A percentile compares a stretch with the other conserved stretches of the same genome.
These are phyloP conservation scores for Rousettus madagascariensis DNA, from an alignment of 2,797 vertebrate genomes.

Conservation along the genomic window DNA sequence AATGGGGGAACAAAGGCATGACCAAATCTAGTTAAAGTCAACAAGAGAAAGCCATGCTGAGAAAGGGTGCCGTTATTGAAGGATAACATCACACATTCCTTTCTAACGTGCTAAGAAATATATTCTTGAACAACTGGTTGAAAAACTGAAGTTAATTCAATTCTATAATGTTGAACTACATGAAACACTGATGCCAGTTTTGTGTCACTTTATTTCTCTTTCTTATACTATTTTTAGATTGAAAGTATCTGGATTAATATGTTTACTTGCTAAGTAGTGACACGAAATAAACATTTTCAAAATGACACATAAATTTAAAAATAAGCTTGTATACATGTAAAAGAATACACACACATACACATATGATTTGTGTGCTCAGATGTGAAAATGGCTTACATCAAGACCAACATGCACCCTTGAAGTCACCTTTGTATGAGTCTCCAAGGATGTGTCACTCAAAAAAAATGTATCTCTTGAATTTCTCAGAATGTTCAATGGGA, in stretches of 20 bases:
- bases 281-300: background rate
- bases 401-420: background rate
- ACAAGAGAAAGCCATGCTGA: background rate
- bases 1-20: background rate
- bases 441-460: background rate
- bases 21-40: background rate
- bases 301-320: conserved; percentile 14
- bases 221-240: background rate
- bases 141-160: conserved; percentile 10
- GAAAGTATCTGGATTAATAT: background rate
- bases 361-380: background rate
- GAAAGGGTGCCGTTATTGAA: background rate
- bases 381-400: background rate
- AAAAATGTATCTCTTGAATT: background rate
- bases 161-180: background rate
- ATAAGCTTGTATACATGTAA: background rate
- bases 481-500: background rate
- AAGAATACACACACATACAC: background rate
- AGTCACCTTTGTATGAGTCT: background rate
- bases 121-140: background rate
- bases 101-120: conserved; percentile 11
- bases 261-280: conserved; percentile 6
- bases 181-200: background rate
- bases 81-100: background rate
- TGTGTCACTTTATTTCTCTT: conserved; percentile 2